These are phyloP conservation scores for Contarinia nasturtii DNA, from an alignment of 1,140 invertebrate species.

Conservation along the genomic window DNA sequence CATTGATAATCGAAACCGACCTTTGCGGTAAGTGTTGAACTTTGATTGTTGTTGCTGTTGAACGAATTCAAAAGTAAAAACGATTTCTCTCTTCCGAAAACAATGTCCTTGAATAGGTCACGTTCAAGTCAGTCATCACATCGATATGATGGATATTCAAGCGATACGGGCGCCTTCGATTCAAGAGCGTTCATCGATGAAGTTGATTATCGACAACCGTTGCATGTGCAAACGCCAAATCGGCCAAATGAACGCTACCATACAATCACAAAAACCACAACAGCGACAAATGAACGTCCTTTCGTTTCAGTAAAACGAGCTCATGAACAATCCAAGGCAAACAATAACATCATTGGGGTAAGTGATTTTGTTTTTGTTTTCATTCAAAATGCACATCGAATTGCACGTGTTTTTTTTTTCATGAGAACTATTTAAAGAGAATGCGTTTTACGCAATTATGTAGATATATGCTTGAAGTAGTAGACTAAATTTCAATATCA, in stretches of 20 bases:
- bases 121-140: background rate
- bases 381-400: background rate
- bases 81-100: background rate
- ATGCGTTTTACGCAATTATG: too few relatives aligned
- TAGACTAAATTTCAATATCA: too few relatives aligned
- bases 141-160: constrained; percentile 4
- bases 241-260: constrained; percentile 1
- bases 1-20: constrained; percentile 3
- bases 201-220: constrained; percentile 3
- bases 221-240: constrained; percentile 5
- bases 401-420: background rate
- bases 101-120: constrained; percentile 1
- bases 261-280: constrained; percentile 1
- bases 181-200: constrained; percentile 4
- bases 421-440: too few relatives aligned
- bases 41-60: background rate
- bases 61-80: background rate
- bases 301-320: constrained; percentile 5
- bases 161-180: constrained; percentile 4
- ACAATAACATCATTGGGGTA: constrained; percentile 1
- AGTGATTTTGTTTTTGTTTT: background rate
- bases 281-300: constrained; percentile 2
- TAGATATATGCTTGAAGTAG: too few relatives aligned
- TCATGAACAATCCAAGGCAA: constrained; percentile 2
- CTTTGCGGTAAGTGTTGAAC: constrained; percentile 1